Conservation (phyloP, 2,797 vertebrate species). For the Salarias fasciatus region DNA sequence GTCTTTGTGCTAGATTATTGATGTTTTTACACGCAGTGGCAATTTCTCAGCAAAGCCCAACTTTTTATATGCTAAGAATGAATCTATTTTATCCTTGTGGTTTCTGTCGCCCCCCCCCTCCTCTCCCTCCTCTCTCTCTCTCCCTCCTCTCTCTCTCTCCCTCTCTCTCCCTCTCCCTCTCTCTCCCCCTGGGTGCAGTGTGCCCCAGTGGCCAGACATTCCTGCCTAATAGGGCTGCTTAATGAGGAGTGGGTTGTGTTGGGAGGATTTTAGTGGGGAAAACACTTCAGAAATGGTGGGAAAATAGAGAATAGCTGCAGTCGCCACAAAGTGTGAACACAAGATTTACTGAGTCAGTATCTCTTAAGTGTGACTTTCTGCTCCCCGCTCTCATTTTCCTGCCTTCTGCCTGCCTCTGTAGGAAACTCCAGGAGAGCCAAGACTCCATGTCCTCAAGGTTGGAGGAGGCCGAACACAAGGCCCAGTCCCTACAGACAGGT, state of each 20-base stretch:
- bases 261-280: conserved; percentile 77
- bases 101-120: conserved; percentile 57
- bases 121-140: conserved; percentile 30
- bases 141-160: conserved; percentile 42
- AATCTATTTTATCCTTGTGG: conserved; percentile 80
- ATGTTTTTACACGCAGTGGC: conserved; percentile 79
- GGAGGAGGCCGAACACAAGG: conserved; percentile 95
- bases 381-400: conserved; percentile 39
- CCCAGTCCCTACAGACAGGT: conserved; percentile 97
- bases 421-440: conserved; percentile 95
- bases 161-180: conserved; percentile 24
- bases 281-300: conserved; percentile 80
- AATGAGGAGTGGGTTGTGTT: conserved; percentile 82
- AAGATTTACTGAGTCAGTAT: conserved; percentile 65
- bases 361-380: conserved; percentile 65
- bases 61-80: conserved; percentile 80
- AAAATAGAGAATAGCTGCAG: conserved; percentile 73
- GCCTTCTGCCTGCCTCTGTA: conserved; percentile 63
- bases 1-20: conserved; percentile 80
- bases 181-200: conserved; percentile 61
- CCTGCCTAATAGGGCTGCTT: conserved; percentile 83
- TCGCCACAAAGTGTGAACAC: conserved; percentile 64
- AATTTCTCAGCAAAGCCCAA: conserved; percentile 76
- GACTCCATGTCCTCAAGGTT: conserved; percentile 93
- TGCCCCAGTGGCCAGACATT: conserved; percentile 84